Percentiles rank a stretch among this genome's conserved stretches.
These are phyloP conservation scores for Chrysodeixis includens DNA, from an alignment of 2,888 invertebrate genomes.

Conservation along the genomic window DNA sequence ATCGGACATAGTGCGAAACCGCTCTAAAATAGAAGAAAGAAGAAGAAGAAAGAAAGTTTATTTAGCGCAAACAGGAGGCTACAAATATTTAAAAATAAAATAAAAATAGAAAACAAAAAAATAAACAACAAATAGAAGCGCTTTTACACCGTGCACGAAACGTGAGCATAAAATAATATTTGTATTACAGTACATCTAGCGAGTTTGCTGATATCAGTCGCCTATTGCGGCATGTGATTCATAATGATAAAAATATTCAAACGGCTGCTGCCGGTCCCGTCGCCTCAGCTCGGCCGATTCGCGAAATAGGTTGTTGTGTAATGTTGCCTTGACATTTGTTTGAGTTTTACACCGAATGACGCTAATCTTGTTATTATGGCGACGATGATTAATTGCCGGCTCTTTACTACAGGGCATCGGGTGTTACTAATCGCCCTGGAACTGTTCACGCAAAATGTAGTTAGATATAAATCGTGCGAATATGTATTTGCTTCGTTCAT, in stretches of 20 bases:
- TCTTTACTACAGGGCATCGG: neutral
- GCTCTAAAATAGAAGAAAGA: too few species aligned
- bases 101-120: too few species aligned
- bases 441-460: neutral
- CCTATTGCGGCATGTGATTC: slow-evolving; percentile 25
- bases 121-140: too few species aligned
- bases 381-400: neutral
- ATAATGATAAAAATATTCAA: slow-evolving; percentile 33
- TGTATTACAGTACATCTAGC: slow-evolving; percentile 14
- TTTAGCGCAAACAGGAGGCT: too few species aligned
- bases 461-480: neutral
- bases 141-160: too few species aligned
- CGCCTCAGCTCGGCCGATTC: slow-evolving; percentile 13
- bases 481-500: too few species aligned
- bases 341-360: slow-evolving; percentile 6
- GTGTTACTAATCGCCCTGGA: neutral
- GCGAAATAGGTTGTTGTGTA: slow-evolving; percentile 27
- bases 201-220: neutral
- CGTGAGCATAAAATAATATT: neutral
- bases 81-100: too few species aligned
- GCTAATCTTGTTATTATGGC: neutral
- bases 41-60: too few species aligned
- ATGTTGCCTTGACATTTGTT: slow-evolving; percentile 51
- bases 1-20: too few species aligned
- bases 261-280: neutral